Base-by-base conservation (phyloP, 2,888 invertebrate genomes). In the Apotomis betuletana region DNA sequence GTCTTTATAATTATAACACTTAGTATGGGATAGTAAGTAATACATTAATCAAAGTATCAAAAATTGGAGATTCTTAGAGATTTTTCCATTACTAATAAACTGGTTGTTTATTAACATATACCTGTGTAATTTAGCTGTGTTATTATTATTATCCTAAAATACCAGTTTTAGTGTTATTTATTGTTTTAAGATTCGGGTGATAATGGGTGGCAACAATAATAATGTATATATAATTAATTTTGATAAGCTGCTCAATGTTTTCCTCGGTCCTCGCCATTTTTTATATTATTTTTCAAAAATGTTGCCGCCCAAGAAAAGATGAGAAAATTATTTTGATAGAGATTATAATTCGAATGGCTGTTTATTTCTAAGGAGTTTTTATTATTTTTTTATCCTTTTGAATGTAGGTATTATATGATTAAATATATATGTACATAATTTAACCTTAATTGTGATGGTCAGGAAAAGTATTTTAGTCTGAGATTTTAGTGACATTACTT, bases 341-440 rank as follows among this genome's bases (percentile, higher is more conserved):
- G 52, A 68, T 72, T 72, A 72, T 67, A 67, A 36, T 60, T 68
- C 38, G 62, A 67, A 72, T 72, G 72, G 72, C 72, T 72, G 72
- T 72, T 67, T 54, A 71, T 61, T 67, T 65, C 46, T 64, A 58
- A 67, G 52, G 62, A 63, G 57, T 59, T 63, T 65, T 72, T 6
- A 15, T 9, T 3, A 5, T 12, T 58, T 36, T 44, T 52, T 51
- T 61, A 57, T 44, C 41, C 27, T 9, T 44, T 36, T 13, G 13
- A 52, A n/a, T 44, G 10, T 57, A 38, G 13, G 44, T 51, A 55
- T 65, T 70, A 51, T 57, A 27, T 60, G 54, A 67, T 38, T 64
- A 57, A 49, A 57, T 3, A 6, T 55, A 36, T 15, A 59, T 61
- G 46, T 61, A 49, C 49, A 49, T 49, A 49, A 8, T 3, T 49